Evolutionary conservation across 2,888 invertebrate genomes (phyloP).

Genomic region (Odontocerum albicorne): DNA sequence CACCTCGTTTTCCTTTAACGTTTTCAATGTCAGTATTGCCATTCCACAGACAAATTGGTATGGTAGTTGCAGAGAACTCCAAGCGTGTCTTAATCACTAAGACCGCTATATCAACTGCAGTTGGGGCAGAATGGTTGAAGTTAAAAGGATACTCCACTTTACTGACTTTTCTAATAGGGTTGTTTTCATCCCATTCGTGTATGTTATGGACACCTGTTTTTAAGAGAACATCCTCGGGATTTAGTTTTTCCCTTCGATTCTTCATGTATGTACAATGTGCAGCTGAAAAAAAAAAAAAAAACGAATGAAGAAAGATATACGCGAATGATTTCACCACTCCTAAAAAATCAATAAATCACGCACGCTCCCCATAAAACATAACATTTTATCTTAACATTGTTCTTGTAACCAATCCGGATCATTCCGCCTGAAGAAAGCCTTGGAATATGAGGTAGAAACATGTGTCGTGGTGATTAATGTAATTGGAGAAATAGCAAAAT

Average conservation of each 20-base stretch:
- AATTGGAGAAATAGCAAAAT: too few species aligned
- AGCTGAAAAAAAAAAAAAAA: conserved; percentile 5
- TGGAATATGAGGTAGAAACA: too few species aligned
- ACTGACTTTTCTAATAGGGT: not conserved
- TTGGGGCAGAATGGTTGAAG: not conserved
- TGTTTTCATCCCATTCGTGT: not conserved
- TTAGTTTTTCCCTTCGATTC: not conserved
- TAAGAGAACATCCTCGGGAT: not conserved
- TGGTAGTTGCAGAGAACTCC: not conserved
- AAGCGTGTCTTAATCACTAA: not conserved
- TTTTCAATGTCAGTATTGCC: too few species aligned
- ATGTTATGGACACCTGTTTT: not conserved
- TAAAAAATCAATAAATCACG: too few species aligned
- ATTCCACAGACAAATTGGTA: not conserved
- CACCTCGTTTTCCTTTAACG: too few species aligned
- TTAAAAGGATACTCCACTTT: not conserved
- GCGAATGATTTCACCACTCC: too few species aligned
- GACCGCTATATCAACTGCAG: not conserved
- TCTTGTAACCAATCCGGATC: too few species aligned
- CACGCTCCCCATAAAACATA: too few species aligned
- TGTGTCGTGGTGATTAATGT: too few species aligned
- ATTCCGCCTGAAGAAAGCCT: too few species aligned
- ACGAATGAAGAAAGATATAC: too few species aligned
- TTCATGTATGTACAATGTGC: not conserved
- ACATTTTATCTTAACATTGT: too few species aligned